phyloP scores from a whole-genome alignment of 2,113 vertebrate species.

The Callipepla californica region DNA sequence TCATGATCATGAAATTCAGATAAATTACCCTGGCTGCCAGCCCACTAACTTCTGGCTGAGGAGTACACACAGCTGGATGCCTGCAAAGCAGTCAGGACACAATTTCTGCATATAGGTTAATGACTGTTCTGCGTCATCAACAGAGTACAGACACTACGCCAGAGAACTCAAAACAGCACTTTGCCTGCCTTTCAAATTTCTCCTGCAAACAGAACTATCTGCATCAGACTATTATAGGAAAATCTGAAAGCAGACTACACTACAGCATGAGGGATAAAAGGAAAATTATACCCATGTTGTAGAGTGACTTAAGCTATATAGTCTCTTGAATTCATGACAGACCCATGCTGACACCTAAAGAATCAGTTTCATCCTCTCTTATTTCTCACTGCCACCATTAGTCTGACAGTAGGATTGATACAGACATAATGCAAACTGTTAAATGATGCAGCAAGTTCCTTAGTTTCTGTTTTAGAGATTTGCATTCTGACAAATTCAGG shows the following conservation, averaged over 20 bases:
- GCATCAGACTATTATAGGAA: background rate
- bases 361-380: background rate
- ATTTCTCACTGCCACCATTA: background rate
- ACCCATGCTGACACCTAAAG: background rate
- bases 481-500: background rate
- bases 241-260: background rate
- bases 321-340: background rate
- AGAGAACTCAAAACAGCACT: constrained; percentile 8
- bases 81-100: constrained; percentile 35
- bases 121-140: constrained; percentile 2
- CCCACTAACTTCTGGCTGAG: constrained; percentile 31
- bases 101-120: constrained; percentile 55
- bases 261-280: background rate
- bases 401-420: background rate
- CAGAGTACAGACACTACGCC: background rate
- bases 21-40: constrained; percentile 25
- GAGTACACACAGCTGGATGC: constrained; percentile 44
- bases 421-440: accelerated
- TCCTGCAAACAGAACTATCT: constrained; percentile 5
- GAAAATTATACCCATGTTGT: background rate
- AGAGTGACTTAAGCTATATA: background rate
- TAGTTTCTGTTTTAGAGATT: background rate
- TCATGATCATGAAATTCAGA: constrained; percentile 42
- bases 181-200: background rate
- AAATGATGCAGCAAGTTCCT: background rate